These are phyloP conservation scores for Diorhabda elongata DNA, from an alignment of 1,140 invertebrate genomes.

Conservation along the genomic window DNA sequence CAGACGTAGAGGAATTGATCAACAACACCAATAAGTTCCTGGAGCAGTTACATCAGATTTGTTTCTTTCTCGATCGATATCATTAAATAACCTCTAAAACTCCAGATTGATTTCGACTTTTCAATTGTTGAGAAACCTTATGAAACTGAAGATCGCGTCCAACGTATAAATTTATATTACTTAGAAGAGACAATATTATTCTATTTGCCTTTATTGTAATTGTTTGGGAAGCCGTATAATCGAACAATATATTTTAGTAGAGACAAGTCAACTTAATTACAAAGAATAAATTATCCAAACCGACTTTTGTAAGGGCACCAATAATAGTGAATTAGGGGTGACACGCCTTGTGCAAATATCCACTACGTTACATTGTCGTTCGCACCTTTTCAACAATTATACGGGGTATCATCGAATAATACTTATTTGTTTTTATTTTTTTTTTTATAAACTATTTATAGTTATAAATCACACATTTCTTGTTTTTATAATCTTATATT, in stretches of 20 bases:
- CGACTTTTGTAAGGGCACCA: slow-evolving; percentile 8
- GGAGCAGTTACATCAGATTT: no score
- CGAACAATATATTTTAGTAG: slow-evolving; percentile 6
- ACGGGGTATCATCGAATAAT: neutral
- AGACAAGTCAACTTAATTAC: slow-evolving; percentile 14
- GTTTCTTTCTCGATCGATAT: no score
- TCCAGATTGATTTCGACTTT: no score
- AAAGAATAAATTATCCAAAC: slow-evolving; percentile 8
- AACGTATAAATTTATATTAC: no score
- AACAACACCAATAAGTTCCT: no score
- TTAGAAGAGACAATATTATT: no score
- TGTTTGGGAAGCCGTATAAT: slow-evolving; percentile 4
- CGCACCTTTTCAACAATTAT: slow-evolving; percentile 6
- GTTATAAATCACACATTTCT: neutral
- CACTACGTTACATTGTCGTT: slow-evolving; percentile 5
- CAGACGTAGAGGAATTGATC: no score
- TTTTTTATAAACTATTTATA: neutral
- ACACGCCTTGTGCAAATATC: slow-evolving; percentile 12
- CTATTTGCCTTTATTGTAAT: slow-evolving; percentile 7
- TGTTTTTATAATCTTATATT: no score
- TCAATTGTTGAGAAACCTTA: no score
- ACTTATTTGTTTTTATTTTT: neutral
- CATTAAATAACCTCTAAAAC: no score
- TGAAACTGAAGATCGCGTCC: no score
- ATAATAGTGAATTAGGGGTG: slow-evolving; percentile 7